phyloP scores from a whole-genome alignment of 2,113 vertebrate species.

The Lipophrys pholis region DNA sequence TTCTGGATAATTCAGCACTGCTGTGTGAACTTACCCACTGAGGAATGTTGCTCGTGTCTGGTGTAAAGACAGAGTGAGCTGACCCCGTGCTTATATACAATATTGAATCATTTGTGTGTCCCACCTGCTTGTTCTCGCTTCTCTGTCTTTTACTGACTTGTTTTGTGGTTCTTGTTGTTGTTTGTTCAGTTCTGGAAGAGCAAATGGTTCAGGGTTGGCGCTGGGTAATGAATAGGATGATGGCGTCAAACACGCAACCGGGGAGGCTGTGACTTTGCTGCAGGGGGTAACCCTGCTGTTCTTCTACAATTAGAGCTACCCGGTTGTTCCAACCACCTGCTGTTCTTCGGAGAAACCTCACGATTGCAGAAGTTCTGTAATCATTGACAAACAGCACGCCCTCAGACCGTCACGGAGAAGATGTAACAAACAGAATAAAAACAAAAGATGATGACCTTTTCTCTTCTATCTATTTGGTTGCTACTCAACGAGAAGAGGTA shows the following conservation, averaged over 20 bases:
- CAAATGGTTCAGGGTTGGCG: constrained; percentile 11
- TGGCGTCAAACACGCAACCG: constrained; percentile 4
- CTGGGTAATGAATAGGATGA: constrained; percentile 15
- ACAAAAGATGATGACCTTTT: no score
- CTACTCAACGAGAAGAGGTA: background rate
- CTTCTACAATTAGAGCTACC: constrained; percentile 41
- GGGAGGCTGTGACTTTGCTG: constrained; percentile 49
- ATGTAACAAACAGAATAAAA: constrained; percentile 18
- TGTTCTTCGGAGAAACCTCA: constrained; percentile 30
- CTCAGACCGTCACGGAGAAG: background rate
- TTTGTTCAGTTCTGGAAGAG: constrained; percentile 15
- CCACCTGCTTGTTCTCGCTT: background rate
- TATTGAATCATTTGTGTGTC: background rate
- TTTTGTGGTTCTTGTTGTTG: background rate
- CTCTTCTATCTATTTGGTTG: no score
- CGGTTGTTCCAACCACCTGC: constrained; percentile 24
- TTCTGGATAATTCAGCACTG: no score
- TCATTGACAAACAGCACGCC: background rate
- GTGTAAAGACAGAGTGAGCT: no score
- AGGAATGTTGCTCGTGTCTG: no score
- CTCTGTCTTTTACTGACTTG: background rate
- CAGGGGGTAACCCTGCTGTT: constrained; percentile 40
- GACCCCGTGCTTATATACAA: background rate
- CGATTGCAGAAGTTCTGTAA: constrained; percentile 29
- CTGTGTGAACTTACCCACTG: no score